A percentile compares a stretch with the other conserved stretches of the same genome.
Evolutionary conservation across 2,113 vertebrate species (phyloP).

Genomic region (Probosciger aterrimus): DNA sequence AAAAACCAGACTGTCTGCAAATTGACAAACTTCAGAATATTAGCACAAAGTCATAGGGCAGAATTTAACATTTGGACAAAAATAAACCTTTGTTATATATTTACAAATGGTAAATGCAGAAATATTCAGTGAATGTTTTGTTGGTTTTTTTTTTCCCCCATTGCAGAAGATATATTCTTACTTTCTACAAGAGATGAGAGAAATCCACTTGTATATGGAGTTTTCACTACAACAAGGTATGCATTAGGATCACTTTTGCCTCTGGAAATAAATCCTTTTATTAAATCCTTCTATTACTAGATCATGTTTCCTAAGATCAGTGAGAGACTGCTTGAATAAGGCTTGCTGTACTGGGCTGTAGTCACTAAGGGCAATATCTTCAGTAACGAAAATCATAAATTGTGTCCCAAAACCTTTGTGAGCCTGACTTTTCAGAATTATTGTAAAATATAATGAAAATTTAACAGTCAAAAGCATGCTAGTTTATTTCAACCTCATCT

Average conservation of each 20-base stretch:
- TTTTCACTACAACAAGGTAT: slow-evolving; percentile 98
- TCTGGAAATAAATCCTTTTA: neutral
- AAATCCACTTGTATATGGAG: slow-evolving; percentile 90
- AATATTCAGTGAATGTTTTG: neutral
- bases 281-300: neutral
- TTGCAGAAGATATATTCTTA: slow-evolving; percentile 92
- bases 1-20: neutral
- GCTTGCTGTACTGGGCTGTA: neutral
- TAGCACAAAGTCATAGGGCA: neutral
- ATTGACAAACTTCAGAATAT: neutral
- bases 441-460: neutral
- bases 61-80: neutral
- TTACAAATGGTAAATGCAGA: neutral
- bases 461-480: neutral
- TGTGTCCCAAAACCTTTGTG: neutral
- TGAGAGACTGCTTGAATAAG: neutral
- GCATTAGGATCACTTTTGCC: neutral
- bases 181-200: slow-evolving; percentile 92
- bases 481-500: neutral
- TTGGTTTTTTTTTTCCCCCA: neutral
- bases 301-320: neutral
- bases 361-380: neutral
- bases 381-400: neutral
- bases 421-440: neutral
- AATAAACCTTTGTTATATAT: neutral